These are phyloP conservation scores for Drosophila phalerata DNA, from an alignment of 2,888 invertebrate species.

Conservation along the genomic window DNA sequence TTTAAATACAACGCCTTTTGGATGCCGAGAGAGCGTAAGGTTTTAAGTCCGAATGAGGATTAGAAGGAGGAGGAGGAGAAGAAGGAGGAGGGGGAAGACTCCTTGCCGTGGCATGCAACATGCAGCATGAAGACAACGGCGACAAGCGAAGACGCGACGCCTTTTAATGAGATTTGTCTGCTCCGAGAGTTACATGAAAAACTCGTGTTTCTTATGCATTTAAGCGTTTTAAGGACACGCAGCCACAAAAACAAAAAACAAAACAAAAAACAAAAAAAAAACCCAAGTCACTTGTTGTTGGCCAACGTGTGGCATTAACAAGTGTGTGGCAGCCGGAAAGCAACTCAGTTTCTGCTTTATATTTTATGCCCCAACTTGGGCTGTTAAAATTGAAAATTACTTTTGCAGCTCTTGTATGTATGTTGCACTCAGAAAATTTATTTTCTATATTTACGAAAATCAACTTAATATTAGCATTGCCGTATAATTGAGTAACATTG, in stretches of 20 bases:
- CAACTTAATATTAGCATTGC: too few species aligned
- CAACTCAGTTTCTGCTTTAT: slow-evolving; percentile 45
- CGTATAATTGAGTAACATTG: too few species aligned
- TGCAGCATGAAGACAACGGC: slow-evolving; percentile 22
- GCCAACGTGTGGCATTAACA: slow-evolving; percentile 56
- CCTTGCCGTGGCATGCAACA: slow-evolving; percentile 18
- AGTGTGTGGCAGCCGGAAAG: slow-evolving; percentile 32
- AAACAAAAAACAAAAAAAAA: slow-evolving; percentile 12
- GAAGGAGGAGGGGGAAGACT: slow-evolving; percentile 5
- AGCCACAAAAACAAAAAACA: slow-evolving; percentile 18
- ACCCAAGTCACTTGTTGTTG: slow-evolving; percentile 9
- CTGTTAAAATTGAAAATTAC: slow-evolving; percentile 60
- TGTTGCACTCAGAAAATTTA: too few species aligned
- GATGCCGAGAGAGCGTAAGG: slow-evolving; percentile 55
- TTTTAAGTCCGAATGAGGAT: slow-evolving; percentile 33
- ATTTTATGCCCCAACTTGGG: slow-evolving; percentile 66
- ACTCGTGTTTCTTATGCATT: slow-evolving; percentile 70
- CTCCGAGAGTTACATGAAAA: slow-evolving; percentile 61
- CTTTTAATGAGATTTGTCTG: slow-evolving; percentile 82
- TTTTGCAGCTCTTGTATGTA: too few species aligned
- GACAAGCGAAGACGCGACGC: slow-evolving; percentile 67
- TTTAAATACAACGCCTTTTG: slow-evolving; percentile 77
- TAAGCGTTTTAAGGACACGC: slow-evolving; percentile 74
- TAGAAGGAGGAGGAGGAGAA: too few species aligned
- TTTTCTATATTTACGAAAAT: too few species aligned